phyloP scores from a whole-genome alignment of 2,888 invertebrate genomes.

The Calameuta filiformis region DNA sequence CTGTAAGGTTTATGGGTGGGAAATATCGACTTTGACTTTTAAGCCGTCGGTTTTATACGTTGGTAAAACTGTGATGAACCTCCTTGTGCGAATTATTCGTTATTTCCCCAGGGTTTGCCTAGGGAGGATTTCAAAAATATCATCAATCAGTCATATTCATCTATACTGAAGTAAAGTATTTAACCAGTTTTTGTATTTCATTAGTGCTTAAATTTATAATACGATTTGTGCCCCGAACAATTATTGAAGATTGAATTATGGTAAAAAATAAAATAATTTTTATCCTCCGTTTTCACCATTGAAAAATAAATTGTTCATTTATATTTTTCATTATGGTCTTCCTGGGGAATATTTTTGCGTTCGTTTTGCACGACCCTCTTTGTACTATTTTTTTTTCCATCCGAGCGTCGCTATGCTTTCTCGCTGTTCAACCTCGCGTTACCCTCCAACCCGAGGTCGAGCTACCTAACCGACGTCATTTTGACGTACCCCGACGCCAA shows the following conservation, averaged over 20 bases:
- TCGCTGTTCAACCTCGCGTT: not conserved
- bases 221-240: not conserved
- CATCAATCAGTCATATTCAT: not conserved
- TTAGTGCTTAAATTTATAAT: not conserved
- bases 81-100: not conserved
- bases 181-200: not conserved
- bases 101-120: not conserved
- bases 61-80: not conserved
- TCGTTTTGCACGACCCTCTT: not conserved
- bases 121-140: not conserved
- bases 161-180: not conserved
- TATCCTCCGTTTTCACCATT: slow-evolving; percentile 30
- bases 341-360: not conserved
- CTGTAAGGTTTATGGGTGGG: not conserved
- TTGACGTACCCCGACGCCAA: not conserved
- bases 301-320: slow-evolving; percentile 45
- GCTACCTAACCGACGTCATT: not conserved
- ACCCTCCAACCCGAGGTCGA: not conserved
- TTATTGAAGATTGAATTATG: not conserved
- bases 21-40: not conserved
- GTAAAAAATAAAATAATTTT: not conserved
- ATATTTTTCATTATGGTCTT: slow-evolving; percentile 33
- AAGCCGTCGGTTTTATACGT: not conserved
- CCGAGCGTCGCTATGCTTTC: not conserved
- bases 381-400: not conserved